Evolutionary conservation across 2,797 vertebrate genomes (phyloP), one percentile per base, ranked within the genome.

Genomic region (Falco novaeseelandiae): DNA sequence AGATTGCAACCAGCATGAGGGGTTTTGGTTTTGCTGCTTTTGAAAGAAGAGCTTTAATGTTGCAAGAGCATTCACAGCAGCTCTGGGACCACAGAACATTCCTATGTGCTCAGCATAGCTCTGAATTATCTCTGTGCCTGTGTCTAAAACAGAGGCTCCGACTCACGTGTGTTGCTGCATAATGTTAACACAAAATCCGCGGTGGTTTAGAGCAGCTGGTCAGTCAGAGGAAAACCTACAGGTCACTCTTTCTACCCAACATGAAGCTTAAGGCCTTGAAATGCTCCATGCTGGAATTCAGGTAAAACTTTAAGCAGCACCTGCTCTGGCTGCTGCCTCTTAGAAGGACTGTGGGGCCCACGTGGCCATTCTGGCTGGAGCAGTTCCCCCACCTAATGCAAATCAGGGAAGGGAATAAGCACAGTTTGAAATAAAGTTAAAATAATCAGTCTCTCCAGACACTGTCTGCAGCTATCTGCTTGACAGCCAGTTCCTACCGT

Each of bases 31-130:
- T 80, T 61, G 63, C 90, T 89, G 71, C 63, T 92, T 96, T 87
- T 92, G 87, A 96, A 95, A 91, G 67, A 95, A 89, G 57, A 92
- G 72, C 90, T 96, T 92, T 80, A 94, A 91, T 71, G 76, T 78
- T 87, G 71, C 79, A 95, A 59, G 36, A 87, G 87, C 88, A 90
- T 84, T 88, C 59, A 83, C 44, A 93, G 62, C 80, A 94, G 83
- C 91, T 93, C 91, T 80, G 77, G 52, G 32, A 87, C 46, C 51
- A 83, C 51, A 77, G 21, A 83, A 59, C 54, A 49, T 77, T 92
- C 82, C 82, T 90, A 77, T 58, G 77, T 87, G 82, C 91, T 87
- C 83, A 85, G 6, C 59, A 76, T 4, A 67, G 87, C 77, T 83
- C 14, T 2, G 44, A 78, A 70, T 87, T 63, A 87, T 65, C 63